Base-by-base conservation (phyloP, 37 sponge, comb jelly and placozoan species). In the Corticium candelabrum region DNA sequence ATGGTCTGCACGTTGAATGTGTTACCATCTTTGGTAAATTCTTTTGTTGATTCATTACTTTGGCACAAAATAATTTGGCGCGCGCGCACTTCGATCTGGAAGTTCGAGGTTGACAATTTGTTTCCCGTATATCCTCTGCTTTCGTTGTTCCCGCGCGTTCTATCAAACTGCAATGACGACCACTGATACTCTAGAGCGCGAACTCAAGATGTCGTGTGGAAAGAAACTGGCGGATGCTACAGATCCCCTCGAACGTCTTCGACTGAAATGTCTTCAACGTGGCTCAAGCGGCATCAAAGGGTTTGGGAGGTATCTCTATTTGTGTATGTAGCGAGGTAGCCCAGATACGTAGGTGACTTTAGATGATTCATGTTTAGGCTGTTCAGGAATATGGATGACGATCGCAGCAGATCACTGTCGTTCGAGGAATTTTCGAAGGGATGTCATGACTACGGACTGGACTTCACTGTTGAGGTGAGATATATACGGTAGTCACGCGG, bases 381-480 rank as follows among this genome's bases (percentile, higher is more conserved):
- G 37, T 97, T 97, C 80, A 76, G 99, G 2, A 94, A 87, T 4
- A 89, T 97, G 92, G 99, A 97, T 74, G 99, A 97, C 75, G 90
- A 97, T 78, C 84, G 91, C 41, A 91, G 89, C 86, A 94, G 85
- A 62, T 74, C 36, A 36, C 74, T 97, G 39, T 78, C 84, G 67
- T 91, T 80, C 62, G 68, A 41, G 2, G 99, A 97, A 76, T 97
- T 97, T 84, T 86, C 85, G 80, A 97, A 89, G 74, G 99, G 99
- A 1, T 70, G 91, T 11, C 50, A 78, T 40, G 90, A 97, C 40
- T 97, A 85, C 80, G 94, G 94, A 29, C 69, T 94, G 0, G 74
- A n/a, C 33, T 21, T 94, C 34, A 87, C 83, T 29, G 86, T 84
- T 57, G 68, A 68, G 34, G 88, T 91, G 40, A 57, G 62, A 50